Percentiles rank a stretch among this genome's conserved stretches.
Evolutionary conservation across 2,888 invertebrate genomes (phyloP).

Genomic region (Troides oblongomaculatus): DNA sequence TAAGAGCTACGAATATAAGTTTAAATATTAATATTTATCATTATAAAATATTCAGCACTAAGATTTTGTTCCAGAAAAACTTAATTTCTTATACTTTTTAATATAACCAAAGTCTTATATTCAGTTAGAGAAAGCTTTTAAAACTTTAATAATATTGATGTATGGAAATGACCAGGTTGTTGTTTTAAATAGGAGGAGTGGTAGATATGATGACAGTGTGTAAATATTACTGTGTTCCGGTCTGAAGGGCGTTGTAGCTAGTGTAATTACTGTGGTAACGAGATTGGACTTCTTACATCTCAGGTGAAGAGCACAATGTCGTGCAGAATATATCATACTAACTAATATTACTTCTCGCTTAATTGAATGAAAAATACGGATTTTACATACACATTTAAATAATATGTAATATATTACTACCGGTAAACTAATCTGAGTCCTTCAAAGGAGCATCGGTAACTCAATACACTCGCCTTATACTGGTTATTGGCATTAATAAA

Average conservation of each 20-base stretch:
- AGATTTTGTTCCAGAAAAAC: slow-evolving; percentile 8
- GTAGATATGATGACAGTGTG: too few relatives aligned
- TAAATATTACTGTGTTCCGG: too few relatives aligned
- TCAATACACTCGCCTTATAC: slow-evolving; percentile 44
- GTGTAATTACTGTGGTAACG: too few relatives aligned
- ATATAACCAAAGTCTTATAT: neutral
- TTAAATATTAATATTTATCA: slow-evolving; percentile 44
- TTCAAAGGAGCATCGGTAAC: neutral
- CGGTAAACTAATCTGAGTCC: neutral
- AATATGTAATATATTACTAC: neutral
- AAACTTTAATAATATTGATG: neutral
- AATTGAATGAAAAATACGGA: too few relatives aligned
- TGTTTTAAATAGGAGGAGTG: too few relatives aligned
- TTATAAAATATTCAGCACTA: slow-evolving; percentile 12
- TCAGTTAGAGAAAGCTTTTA: slow-evolving; percentile 1
- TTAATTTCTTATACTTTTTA: slow-evolving; percentile 23
- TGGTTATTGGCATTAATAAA: slow-evolving; percentile 70
- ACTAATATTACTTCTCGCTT: too few relatives aligned
- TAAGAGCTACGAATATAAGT: slow-evolving; percentile 42
- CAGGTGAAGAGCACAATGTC: too few relatives aligned
- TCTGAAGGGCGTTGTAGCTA: too few relatives aligned
- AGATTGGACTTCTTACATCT: too few relatives aligned
- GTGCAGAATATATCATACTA: too few relatives aligned
- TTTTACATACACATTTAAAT: too few relatives aligned
- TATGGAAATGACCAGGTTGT: neutral